These are phyloP conservation scores for Matsumurasca onukii DNA, from an alignment of 1,140 invertebrate genomes.

Conservation along the genomic window DNA sequence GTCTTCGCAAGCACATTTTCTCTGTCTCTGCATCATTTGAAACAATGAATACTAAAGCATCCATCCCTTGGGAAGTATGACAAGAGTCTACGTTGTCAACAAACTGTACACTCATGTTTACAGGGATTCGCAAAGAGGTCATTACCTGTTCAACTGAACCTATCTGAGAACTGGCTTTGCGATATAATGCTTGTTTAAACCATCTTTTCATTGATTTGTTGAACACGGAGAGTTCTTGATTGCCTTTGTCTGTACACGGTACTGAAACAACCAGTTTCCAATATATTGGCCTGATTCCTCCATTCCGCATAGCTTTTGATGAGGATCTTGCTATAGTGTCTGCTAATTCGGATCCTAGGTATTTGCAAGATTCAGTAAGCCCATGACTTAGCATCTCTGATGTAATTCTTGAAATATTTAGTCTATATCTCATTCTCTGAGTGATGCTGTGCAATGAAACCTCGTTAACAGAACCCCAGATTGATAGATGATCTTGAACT, in stretches of 20 bases:
- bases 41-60: conserved; percentile 32
- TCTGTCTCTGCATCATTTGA: conserved; percentile 32
- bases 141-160: conserved; percentile 8
- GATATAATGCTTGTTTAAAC: conserved; percentile 32
- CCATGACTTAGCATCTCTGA: conserved; percentile 28
- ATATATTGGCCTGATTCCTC: background rate
- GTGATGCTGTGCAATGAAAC: conserved; percentile 10
- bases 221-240: background rate
- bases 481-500: conserved; percentile 30
- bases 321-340: conserved; percentile 18
- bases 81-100: conserved; percentile 20
- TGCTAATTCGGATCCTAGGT: conserved; percentile 25
- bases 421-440: conserved; percentile 28
- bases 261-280: conserved; percentile 35
- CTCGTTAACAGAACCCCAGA: conserved; percentile 32
- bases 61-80: conserved; percentile 23
- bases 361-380: conserved; percentile 26
- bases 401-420: conserved; percentile 30
- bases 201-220: conserved; percentile 32
- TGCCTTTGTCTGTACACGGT: conserved; percentile 29
- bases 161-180: conserved; percentile 1
- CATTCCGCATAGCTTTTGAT: background rate
- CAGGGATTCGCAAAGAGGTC: conserved; percentile 21
- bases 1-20: conserved; percentile 20
- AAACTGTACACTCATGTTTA: conserved; percentile 29